A percentile compares a stretch with the other conserved stretches of the same genome.
Evolutionary conservation across 2,113 vertebrate species (phyloP).

Genomic region (Callopanchax toddi): DNA sequence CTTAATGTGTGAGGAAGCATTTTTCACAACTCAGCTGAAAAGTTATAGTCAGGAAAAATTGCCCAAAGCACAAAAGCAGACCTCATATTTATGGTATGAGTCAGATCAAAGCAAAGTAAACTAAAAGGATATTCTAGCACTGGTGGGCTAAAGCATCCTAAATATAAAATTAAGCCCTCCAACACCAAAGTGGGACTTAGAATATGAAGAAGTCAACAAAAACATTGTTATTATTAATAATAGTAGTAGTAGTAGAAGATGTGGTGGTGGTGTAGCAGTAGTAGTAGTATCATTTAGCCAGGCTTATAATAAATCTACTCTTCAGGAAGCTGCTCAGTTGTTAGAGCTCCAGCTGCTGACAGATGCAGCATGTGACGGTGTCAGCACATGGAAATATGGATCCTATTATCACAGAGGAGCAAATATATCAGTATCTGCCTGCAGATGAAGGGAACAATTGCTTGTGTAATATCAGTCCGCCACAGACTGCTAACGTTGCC

Average conservation of each 20-base stretch:
- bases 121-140: conserved; percentile 23
- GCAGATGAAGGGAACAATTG: conserved; percentile 63
- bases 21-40: not conserved
- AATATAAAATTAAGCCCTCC: conserved; percentile 29
- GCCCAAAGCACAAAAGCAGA: conserved; percentile 11
- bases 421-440: conserved; percentile 64
- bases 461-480: conserved; percentile 58
- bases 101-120: conserved; percentile 17
- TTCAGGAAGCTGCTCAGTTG: conserved; percentile 55
- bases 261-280: too few relatives aligned
- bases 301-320: conserved; percentile 55
- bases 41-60: not conserved
- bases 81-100: conserved; percentile 9
- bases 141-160: conserved; percentile 22
- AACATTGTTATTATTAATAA: not conserved
- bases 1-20: conserved; percentile 12
- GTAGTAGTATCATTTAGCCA: conserved; percentile 8
- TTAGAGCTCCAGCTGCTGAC: conserved; percentile 54
- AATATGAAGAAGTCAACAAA: too few relatives aligned
- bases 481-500: conserved; percentile 49
- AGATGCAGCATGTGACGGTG: conserved; percentile 56
- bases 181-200: conserved; percentile 1
- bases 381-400: conserved; percentile 66
- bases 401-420: conserved; percentile 65
- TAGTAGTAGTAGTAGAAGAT: conserved; percentile 35